A percentile compares a stretch with the other conserved stretches of the same genome.
Evolutionary conservation across 2,888 invertebrate genomes (phyloP).

Genomic region (Subacronicta megacephala): DNA sequence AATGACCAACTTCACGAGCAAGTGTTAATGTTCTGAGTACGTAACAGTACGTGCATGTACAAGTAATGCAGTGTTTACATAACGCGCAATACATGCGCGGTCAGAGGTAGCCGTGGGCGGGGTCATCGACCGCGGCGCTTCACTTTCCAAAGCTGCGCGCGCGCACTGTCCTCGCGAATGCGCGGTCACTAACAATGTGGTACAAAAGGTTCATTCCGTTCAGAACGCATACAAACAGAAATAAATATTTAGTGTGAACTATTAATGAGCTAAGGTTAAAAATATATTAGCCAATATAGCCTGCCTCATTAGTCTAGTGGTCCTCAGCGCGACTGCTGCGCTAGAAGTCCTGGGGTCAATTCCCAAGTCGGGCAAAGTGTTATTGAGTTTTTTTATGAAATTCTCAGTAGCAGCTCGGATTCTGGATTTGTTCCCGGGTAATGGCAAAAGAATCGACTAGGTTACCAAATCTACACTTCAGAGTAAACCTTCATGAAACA

Average conservation of each 20-base stretch:
- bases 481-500: no score
- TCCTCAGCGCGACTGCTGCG: no score
- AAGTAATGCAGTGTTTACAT: conserved; percentile 18
- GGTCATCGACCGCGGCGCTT: conserved; percentile 23
- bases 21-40: background rate
- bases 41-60: conserved; percentile 19
- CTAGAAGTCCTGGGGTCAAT: no score
- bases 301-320: no score
- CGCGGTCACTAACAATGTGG: background rate
- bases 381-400: no score
- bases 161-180: conserved; percentile 16
- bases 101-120: conserved; percentile 34
- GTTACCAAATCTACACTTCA: no score
- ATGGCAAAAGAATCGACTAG: no score
- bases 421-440: no score
- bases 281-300: no score
- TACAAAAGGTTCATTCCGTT: conserved; percentile 7
- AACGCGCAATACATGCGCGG: conserved; percentile 25
- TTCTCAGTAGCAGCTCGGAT: no score
- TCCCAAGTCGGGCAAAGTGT: no score
- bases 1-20: background rate
- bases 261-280: no score
- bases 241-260: background rate
- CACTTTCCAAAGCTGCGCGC: conserved; percentile 44
- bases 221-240: background rate